These are phyloP conservation scores for Leptinotarsa undecemlineata DNA, from an alignment of 1,140 invertebrate genomes.

Conservation along the genomic window DNA sequence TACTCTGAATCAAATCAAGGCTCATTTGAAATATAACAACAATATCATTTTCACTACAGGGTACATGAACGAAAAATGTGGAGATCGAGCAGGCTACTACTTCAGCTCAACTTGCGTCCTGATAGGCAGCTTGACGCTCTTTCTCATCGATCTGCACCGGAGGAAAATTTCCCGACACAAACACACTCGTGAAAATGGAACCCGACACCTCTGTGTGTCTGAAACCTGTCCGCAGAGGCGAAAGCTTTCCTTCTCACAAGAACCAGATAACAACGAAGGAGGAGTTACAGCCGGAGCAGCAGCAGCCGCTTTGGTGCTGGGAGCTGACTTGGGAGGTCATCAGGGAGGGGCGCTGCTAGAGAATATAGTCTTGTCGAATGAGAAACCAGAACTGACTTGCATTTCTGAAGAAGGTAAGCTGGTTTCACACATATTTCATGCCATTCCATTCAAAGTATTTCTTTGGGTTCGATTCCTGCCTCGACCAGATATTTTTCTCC, in stretches of 20 bases:
- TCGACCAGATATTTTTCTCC: no score
- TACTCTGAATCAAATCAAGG: no score
- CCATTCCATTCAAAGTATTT: not conserved
- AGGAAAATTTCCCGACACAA: constrained; percentile 70
- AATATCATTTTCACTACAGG: constrained; percentile 57
- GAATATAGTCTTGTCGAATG: constrained; percentile 49
- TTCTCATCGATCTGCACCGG: constrained; percentile 78
- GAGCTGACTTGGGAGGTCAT: constrained; percentile 58
- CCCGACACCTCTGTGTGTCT: constrained; percentile 61
- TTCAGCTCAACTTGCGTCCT: constrained; percentile 79
- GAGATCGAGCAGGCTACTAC: constrained; percentile 78
- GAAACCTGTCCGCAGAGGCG: constrained; percentile 63
- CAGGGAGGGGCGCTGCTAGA: constrained; percentile 45
- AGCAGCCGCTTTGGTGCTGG: constrained; percentile 60
- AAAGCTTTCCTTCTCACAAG: constrained; percentile 63
- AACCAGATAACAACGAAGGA: constrained; percentile 62
- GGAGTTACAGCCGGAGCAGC: constrained; percentile 55
- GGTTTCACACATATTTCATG: not conserved
- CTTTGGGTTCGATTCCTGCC: no score
- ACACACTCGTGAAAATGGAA: constrained; percentile 65
- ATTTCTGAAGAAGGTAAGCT: constrained; percentile 78
- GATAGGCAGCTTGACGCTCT: constrained; percentile 74
- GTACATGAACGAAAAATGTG: constrained; percentile 75
- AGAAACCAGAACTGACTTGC: constrained; percentile 78
- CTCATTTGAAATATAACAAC: no score